phyloP scores from a whole-genome alignment of 1,140 invertebrate species.

The Drosophila watanabei region DNA sequence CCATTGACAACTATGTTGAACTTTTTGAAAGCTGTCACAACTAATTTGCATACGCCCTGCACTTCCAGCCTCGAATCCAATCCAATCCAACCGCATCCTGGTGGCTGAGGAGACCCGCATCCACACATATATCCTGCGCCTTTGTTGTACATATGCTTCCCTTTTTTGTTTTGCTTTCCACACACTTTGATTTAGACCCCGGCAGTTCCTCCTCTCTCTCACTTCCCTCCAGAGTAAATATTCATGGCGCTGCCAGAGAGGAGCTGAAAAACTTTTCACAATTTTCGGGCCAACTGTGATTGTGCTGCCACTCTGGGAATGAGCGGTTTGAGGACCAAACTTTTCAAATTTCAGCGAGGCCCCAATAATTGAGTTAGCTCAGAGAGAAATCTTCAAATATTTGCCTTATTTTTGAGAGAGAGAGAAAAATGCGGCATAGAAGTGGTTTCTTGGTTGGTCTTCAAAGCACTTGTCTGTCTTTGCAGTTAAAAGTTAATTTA shows the following conservation, averaged over 20 bases:
- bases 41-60: conserved; percentile 72
- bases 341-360: conserved; percentile 31
- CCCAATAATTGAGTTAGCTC: conserved; percentile 44
- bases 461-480: neutral
- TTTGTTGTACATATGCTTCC: conserved; percentile 33
- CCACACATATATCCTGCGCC: conserved; percentile 15
- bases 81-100: conserved; percentile 22
- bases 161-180: conserved; percentile 45
- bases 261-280: conserved; percentile 23
- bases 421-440: neutral
- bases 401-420: neutral
- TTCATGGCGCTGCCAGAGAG: conserved; percentile 30
- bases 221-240: conserved; percentile 26
- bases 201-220: neutral
- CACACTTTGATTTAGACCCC: conserved; percentile 55
- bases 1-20: conserved; percentile 76
- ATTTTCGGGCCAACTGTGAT: conserved; percentile 51
- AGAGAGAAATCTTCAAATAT: neutral
- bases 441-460: neutral
- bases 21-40: conserved; percentile 83
- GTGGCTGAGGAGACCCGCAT: conserved; percentile 21
- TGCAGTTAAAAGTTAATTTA: neutral
- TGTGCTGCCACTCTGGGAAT: conserved; percentile 1
- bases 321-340: conserved; percentile 1
- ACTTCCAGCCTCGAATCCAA: neutral